Evolutionary conservation across 35 echinoderm and acorn worm genomes (phyloP), one percentile per base, ranked within the genome.

Genomic region (Chiridota heheva): DNA sequence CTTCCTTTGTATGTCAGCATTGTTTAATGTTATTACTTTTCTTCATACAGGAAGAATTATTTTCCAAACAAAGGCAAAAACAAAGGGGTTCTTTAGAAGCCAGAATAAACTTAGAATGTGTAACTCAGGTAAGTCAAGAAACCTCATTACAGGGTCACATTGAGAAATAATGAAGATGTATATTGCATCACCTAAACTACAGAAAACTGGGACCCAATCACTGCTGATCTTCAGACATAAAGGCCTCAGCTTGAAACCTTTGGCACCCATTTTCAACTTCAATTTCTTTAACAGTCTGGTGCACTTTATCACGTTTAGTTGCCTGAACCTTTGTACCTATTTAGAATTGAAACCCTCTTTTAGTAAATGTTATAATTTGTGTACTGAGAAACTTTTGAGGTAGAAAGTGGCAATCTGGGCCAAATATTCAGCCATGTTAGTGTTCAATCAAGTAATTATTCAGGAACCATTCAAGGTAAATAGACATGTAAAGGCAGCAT

Each of bases 41-140:
- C 25, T 12, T 58, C 16, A 80, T 69, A 25, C 25, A 89, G 86
- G 86, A 89, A 67, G 86, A 89, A 63, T 36, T 81, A 63, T 89
- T 89, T 70, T 58, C 78, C 8, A 43, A 77, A 26, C 86, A 89
- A 42, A 89, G 78, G 48, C 47, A 81, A 27, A 81, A 81, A 73
- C 69, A 61, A 46, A 79, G 63, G 41, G 78, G 69, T 53, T 64
- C 77, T 32, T 22, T 81, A 47, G 77, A 81, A 57, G 77, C 79
- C n/a, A 67, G 56, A 10, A 81, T 81, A 69, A 60, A 86, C 57
- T 72, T 70, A 44, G 76, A 88, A 27, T 60, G 71, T 37, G 61
- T 86, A 31, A 72, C 83, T 45, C 83, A 86, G 83, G 83, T 86
- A 45, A 61, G 70, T 15, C 16, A 28, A 36, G 65, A 15, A 42